Conservation (phyloP, 2,888 invertebrate species). For the Labia minor region DNA sequence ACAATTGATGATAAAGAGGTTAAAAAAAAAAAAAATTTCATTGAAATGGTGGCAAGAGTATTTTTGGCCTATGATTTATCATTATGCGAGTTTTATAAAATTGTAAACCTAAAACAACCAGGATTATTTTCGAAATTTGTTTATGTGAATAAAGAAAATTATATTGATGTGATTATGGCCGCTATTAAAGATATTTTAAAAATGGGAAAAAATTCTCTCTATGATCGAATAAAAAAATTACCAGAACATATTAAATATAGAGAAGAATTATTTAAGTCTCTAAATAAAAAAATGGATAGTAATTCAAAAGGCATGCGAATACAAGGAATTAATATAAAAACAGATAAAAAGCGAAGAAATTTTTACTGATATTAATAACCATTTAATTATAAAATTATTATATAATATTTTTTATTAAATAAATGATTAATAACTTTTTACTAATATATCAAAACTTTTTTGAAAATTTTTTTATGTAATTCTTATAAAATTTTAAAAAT, state of each 20-base stretch:
- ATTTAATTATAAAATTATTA: too few relatives aligned
- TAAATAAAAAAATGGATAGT: too few relatives aligned
- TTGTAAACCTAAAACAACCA: not conserved
- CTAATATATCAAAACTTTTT: too few relatives aligned
- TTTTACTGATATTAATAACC: too few relatives aligned
- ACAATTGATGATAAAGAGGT: not conserved
- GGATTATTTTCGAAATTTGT: not conserved
- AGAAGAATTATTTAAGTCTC: not conserved
- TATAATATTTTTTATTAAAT: too few relatives aligned
- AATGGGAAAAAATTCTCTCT: not conserved
- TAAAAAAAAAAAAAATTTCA: not conserved
- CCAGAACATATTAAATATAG: not conserved
- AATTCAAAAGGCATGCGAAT: too few relatives aligned
- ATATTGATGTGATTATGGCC: not conserved
- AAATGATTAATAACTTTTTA: too few relatives aligned
- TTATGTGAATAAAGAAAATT: not conserved
- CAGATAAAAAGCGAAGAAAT: too few relatives aligned
- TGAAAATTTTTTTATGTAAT: too few relatives aligned
- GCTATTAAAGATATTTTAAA: not conserved
- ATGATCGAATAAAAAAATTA: not conserved
- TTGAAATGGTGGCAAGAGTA: not conserved
- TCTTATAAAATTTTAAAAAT: too few relatives aligned
- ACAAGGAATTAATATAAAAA: too few relatives aligned
- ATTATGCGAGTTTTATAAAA: not conserved
- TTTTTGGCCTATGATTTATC: not conserved